Conservation (phyloP, 2,888 invertebrate species). For the Drosophila borborema region DNA sequence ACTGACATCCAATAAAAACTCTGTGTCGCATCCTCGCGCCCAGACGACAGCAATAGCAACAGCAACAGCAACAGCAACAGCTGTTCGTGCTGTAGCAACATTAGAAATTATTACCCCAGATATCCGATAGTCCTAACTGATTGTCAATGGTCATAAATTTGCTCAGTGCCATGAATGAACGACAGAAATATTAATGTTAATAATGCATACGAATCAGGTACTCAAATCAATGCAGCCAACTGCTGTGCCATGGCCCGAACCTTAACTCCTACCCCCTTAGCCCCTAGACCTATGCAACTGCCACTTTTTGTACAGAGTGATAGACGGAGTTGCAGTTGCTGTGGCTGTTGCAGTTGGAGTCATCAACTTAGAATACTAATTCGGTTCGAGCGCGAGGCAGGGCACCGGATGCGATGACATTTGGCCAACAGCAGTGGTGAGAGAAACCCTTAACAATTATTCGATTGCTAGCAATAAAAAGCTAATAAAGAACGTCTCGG, state of each 20-base stretch:
- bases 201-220: slow-evolving; percentile 61
- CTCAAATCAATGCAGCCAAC: slow-evolving; percentile 67
- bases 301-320: slow-evolving; percentile 38
- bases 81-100: slow-evolving; percentile 58
- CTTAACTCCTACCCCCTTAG: slow-evolving; percentile 6
- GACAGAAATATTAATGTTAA: slow-evolving; percentile 72
- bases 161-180: slow-evolving; percentile 38
- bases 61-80: slow-evolving; percentile 49
- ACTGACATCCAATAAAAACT: slow-evolving; percentile 57
- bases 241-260: slow-evolving; percentile 51
- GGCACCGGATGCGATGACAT: slow-evolving; percentile 78
- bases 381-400: slow-evolving; percentile 61
- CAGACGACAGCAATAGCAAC: slow-evolving; percentile 18
- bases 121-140: slow-evolving; percentile 80
- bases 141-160: slow-evolving; percentile 76
- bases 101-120: slow-evolving; percentile 81
- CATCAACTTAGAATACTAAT: slow-evolving; percentile 79
- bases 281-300: slow-evolving; percentile 19
- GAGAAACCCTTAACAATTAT: slow-evolving; percentile 68
- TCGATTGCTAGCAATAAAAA: slow-evolving; percentile 74
- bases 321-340: slow-evolving; percentile 48
- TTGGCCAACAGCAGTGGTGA: slow-evolving; percentile 60
- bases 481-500: slow-evolving; percentile 70
- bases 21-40: slow-evolving; percentile 62
- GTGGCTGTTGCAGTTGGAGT: slow-evolving; percentile 53